phyloP scores from a whole-genome alignment of 2,888 invertebrate species.

The Quadriops clusia region DNA sequence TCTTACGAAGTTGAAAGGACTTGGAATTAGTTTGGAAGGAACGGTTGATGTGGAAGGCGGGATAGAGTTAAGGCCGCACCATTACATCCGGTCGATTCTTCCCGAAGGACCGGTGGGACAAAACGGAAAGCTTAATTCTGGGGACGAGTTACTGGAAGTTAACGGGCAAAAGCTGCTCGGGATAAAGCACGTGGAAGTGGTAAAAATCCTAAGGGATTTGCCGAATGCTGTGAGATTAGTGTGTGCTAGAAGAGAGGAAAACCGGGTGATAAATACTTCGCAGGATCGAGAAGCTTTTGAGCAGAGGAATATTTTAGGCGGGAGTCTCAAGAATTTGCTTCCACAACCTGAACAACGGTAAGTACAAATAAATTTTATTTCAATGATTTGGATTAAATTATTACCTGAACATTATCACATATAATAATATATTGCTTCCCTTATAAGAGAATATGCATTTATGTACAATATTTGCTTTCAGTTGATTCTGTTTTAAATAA shows the following conservation, averaged over 20 bases:
- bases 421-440: too few species aligned
- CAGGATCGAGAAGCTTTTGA: slow-evolving; percentile 71
- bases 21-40: slow-evolving; percentile 95
- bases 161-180: slow-evolving; percentile 88
- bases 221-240: slow-evolving; percentile 85
- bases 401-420: too few species aligned
- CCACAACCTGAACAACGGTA: slow-evolving; percentile 32
- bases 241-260: slow-evolving; percentile 65
- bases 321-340: slow-evolving; percentile 72
- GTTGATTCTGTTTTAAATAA: too few species aligned
- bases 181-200: slow-evolving; percentile 92
- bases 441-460: too few species aligned
- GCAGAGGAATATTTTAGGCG: slow-evolving; percentile 70
- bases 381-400: too few species aligned
- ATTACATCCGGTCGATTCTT: slow-evolving; percentile 92
- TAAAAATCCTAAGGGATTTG: slow-evolving; percentile 85
- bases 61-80: slow-evolving; percentile 93
- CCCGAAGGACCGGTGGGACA: slow-evolving; percentile 93
- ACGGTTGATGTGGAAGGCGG: slow-evolving; percentile 98
- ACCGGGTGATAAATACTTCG: slow-evolving; percentile 60
- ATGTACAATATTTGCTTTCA: too few species aligned
- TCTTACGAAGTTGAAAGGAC: slow-evolving; percentile 81
- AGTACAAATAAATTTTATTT: too few species aligned
- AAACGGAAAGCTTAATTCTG: slow-evolving; percentile 80
- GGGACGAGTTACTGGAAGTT: slow-evolving; percentile 93